Conservation (phyloP, 2,113 vertebrate species). For the Balaeniceps rex region DNA sequence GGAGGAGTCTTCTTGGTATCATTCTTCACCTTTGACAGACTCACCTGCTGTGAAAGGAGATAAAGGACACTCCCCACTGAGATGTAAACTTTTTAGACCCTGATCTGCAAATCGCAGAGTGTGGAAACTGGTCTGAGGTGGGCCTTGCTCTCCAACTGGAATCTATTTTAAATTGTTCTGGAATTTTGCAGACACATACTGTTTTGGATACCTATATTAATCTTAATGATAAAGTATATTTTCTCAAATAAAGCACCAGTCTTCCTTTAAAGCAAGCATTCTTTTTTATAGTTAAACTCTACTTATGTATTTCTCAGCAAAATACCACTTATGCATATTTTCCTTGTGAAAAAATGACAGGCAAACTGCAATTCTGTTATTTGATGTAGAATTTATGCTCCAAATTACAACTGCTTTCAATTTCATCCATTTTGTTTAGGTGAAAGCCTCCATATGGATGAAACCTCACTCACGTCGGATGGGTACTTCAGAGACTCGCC, state of each 20-base stretch:
- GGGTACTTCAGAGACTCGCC: neutral
- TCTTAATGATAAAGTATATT: neutral
- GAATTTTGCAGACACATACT: neutral
- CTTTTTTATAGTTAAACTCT: neutral
- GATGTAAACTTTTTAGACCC: constrained; percentile 26
- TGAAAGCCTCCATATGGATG: neutral
- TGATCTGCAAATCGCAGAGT: neutral
- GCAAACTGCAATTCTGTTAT: neutral
- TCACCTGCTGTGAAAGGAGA: constrained; percentile 3
- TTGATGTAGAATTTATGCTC: neutral
- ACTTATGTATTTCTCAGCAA: neutral
- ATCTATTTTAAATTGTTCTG: neutral
- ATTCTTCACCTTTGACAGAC: constrained; percentile 51
- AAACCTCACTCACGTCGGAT: neutral
- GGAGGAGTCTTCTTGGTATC: neutral
- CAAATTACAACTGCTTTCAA: neutral
- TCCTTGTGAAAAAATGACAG: neutral
- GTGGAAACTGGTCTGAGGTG: neutral
- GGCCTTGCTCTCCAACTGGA: neutral
- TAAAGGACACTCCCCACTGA: constrained; percentile 31
- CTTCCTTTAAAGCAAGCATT: neutral
- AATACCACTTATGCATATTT: neutral
- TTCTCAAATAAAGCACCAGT: neutral
- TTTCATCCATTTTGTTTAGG: neutral
- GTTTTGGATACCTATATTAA: neutral